Evolutionary conservation across 92 coral and sea anemone genomes (phyloP).

Genomic region (Galaxea fascicularis): DNA sequence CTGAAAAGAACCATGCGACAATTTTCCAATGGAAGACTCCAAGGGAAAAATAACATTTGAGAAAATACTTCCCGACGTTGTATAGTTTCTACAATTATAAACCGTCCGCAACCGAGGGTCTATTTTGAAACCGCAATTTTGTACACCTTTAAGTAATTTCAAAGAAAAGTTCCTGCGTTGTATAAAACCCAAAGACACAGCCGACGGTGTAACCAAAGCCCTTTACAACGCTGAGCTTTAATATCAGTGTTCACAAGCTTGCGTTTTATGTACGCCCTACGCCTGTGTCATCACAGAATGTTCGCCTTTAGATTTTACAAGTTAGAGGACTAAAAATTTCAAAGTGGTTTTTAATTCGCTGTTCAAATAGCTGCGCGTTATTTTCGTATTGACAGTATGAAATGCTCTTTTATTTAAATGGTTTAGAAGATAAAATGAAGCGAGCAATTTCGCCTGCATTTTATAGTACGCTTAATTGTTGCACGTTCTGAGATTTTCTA

Average conservation of each 20-base stretch:
- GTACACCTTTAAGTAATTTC: not conserved
- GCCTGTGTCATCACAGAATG: too few species aligned
- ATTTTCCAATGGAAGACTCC: conserved; percentile 6
- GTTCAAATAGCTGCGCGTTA: not conserved
- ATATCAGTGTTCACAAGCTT: not conserved
- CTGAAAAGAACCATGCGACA: conserved; percentile 70
- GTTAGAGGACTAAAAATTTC: not conserved
- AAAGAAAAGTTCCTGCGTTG: not conserved
- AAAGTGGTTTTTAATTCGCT: not conserved
- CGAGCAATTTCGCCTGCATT: not conserved
- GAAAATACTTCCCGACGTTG: not conserved
- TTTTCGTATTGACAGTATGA: not conserved
- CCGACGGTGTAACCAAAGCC: not conserved
- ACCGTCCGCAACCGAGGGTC: too few species aligned
- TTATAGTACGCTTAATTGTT: too few species aligned
- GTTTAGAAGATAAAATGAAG: conserved; percentile 1
- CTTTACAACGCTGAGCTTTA: not conserved
- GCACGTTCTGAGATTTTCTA: too few species aligned
- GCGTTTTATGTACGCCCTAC: not conserved
- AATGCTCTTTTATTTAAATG: conserved; percentile 29
- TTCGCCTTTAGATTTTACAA: too few species aligned
- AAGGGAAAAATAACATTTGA: not conserved
- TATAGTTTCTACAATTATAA: not conserved
- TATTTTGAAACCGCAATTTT: not conserved
- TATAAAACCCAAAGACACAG: not conserved